Conservation (phyloP, 2,888 invertebrate species). For the Xylophagus ater region DNA sequence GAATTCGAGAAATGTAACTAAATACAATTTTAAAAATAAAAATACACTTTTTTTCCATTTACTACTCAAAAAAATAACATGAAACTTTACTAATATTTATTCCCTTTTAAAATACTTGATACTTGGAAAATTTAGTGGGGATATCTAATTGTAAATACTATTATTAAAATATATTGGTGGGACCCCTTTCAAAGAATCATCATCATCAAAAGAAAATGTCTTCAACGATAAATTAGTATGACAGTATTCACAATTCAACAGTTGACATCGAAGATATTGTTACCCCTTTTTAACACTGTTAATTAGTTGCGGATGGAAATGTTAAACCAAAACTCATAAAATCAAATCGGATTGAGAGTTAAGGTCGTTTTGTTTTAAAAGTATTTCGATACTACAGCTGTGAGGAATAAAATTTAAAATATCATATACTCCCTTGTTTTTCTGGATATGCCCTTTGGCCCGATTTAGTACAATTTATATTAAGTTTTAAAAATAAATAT, state of each 20-base stretch:
- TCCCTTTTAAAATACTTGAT: not conserved
- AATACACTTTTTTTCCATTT: too few relatives aligned
- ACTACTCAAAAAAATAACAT: too few relatives aligned
- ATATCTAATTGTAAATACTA: not conserved
- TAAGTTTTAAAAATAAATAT: too few relatives aligned
- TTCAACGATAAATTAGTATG: too few relatives aligned
- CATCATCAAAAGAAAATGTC: conserved; percentile 4
- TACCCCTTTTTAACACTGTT: conserved; percentile 10
- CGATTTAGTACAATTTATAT: too few relatives aligned
- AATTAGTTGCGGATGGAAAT: conserved; percentile 7
- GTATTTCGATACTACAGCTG: too few relatives aligned
- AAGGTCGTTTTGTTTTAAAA: not conserved
- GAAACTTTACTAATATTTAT: too few relatives aligned
- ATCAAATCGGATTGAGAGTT: not conserved
- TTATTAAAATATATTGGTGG: conserved; percentile 7
- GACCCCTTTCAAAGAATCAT: conserved; percentile 3
- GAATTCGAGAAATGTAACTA: too few relatives aligned
- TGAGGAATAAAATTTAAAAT: conserved; percentile 4
- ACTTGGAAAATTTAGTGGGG: not conserved
- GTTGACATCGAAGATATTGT: conserved; percentile 1
- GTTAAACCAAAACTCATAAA: not conserved
- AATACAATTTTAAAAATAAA: too few relatives aligned
- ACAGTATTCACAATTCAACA: not conserved
- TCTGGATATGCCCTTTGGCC: too few relatives aligned
- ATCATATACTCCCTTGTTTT: too few relatives aligned